Conservation (phyloP, 2,888 invertebrate genomes). For the Bugulina stolonifera region DNA sequence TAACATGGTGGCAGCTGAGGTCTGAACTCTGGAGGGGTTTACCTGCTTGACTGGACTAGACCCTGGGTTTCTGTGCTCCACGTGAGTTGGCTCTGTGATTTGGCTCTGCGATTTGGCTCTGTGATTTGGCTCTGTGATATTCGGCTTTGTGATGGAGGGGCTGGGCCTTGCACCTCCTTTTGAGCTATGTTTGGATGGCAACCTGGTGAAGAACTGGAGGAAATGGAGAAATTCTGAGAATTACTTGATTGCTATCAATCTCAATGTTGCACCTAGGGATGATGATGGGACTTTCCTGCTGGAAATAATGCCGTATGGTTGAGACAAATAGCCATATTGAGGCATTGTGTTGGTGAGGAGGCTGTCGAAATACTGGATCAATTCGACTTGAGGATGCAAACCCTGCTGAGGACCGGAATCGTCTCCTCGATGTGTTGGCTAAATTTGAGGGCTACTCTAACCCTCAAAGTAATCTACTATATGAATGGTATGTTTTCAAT, state of each 20-base stretch:
- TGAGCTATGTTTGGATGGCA: constrained; percentile 21
- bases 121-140: neutral
- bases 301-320: neutral
- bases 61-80: too few species aligned
- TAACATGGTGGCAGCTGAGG: neutral
- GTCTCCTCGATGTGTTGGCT: neutral
- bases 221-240: constrained; percentile 13
- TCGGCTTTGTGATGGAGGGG: neutral
- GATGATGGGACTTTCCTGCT: neutral
- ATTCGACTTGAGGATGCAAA: too few species aligned
- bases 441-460: constrained; percentile 21
- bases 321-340: constrained; percentile 8
- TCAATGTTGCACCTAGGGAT: neutral
- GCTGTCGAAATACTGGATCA: constrained; percentile 21
- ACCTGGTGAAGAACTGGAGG: constrained; percentile 1
- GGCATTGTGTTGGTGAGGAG: constrained; percentile 16
- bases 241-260: neutral
- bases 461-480: neutral
- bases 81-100: too few species aligned
- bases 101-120: neutral
- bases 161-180: neutral
- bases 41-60: too few species aligned
- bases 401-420: neutral
- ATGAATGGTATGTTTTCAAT: constrained; percentile 9
- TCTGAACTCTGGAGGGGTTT: neutral